A percentile compares a stretch with the other conserved stretches of the same genome.
Evolutionary conservation across 64 coral and sea anemone genomes (phyloP).

Genomic region (Cladopsammia gracilis): DNA sequence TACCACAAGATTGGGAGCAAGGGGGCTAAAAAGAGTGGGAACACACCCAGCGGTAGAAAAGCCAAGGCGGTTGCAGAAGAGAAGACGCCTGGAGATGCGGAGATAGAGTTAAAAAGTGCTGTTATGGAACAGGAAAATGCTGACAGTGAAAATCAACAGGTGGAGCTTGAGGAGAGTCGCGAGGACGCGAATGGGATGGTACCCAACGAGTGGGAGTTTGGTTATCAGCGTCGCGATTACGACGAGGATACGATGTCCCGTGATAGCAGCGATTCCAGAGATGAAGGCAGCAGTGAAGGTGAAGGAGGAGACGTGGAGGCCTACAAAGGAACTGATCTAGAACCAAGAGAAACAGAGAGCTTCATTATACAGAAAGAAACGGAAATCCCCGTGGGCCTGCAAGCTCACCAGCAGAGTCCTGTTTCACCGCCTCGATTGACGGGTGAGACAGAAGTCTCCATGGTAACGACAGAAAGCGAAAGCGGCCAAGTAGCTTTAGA

Average conservation of each 20-base stretch:
- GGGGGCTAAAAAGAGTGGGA: constrained; percentile 44
- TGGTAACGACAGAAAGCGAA: neutral
- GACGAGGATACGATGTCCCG: constrained; percentile 21
- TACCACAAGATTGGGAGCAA: constrained; percentile 81
- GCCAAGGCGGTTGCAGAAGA: neutral
- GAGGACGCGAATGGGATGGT: neutral
- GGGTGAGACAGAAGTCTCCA: neutral
- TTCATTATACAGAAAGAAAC: neutral
- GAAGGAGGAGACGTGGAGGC: neutral
- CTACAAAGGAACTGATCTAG: neutral
- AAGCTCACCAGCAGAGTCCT: neutral
- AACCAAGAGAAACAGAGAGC: neutral
- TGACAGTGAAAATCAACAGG: neutral
- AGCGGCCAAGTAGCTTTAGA: neutral
- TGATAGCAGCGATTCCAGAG: constrained; percentile 10
- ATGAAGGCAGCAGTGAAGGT: constrained; percentile 7
- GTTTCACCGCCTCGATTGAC: no score
- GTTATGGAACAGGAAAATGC: neutral
- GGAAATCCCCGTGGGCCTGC: neutral
- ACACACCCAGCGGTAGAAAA: constrained; percentile 18
- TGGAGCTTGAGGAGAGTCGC: neutral
- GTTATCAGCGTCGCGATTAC: neutral
- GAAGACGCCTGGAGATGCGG: neutral
- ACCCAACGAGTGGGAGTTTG: neutral
- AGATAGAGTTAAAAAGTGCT: neutral